A percentile compares a stretch with the other conserved stretches of the same genome.
Evolutionary conservation across 2,113 vertebrate genomes (phyloP).

Genomic region (Craseonycteris thonglongyai): DNA sequence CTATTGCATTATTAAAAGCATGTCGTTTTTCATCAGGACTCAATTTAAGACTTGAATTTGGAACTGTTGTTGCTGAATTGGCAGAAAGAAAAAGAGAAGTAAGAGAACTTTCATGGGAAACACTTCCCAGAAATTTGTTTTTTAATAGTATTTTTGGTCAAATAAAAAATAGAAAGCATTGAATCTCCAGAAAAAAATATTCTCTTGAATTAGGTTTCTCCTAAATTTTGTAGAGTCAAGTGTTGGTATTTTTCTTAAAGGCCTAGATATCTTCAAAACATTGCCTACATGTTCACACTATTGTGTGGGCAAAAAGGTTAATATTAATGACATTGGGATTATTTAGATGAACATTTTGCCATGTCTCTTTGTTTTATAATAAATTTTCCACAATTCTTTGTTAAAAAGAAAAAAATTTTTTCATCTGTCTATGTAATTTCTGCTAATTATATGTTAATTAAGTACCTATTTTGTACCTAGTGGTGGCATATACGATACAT

Average conservation of each 20-base stretch:
- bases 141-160: background rate
- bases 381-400: background rate
- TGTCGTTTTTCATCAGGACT: background rate
- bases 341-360: background rate
- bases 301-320: background rate
- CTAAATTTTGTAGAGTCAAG: background rate
- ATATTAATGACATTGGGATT: background rate
- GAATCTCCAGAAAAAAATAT: background rate
- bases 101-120: background rate
- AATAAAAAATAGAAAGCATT: background rate
- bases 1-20: slow-evolving; percentile 10
- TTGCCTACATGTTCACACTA: background rate
- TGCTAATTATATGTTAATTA: background rate
- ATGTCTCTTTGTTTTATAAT: background rate
- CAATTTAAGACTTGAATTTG: background rate
- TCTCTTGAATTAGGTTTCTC: background rate
- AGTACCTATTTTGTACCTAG: background rate
- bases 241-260: slow-evolving; percentile 9
- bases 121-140: slow-evolving; percentile 20
- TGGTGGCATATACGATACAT: background rate
- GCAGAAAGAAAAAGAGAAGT: background rate
- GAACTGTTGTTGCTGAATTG: background rate
- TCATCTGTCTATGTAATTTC: background rate
- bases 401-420: background rate
- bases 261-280: background rate